phyloP scores from a whole-genome alignment of 2,888 invertebrate species.

The Dynastes grantii region DNA sequence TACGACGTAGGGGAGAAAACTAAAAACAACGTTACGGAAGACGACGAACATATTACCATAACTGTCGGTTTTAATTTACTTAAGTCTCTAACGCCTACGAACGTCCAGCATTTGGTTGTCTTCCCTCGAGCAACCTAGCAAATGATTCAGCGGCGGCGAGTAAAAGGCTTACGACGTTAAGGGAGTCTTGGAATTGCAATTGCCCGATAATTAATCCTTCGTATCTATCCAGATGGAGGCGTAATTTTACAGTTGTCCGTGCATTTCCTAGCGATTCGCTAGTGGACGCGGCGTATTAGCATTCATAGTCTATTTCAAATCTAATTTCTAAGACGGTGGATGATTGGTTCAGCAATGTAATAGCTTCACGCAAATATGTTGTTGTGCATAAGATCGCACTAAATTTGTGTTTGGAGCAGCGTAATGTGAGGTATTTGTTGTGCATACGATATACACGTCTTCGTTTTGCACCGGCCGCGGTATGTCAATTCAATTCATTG shows the following conservation, averaged over 20 bases:
- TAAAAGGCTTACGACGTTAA: neutral
- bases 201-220: conserved; percentile 1
- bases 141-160: neutral
- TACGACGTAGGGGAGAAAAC: too few relatives aligned
- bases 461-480: too few relatives aligned
- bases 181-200: neutral
- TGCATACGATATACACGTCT: too few relatives aligned
- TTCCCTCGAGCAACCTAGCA: neutral
- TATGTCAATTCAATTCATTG: too few relatives aligned
- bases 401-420: too few relatives aligned
- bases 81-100: conserved; percentile 5
- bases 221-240: neutral
- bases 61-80: conserved; percentile 9
- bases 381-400: too few relatives aligned
- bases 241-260: conserved; percentile 1
- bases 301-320: too few relatives aligned
- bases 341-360: too few relatives aligned
- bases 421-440: too few relatives aligned
- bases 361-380: too few relatives aligned
- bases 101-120: neutral
- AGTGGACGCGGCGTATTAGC: neutral
- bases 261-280: neutral
- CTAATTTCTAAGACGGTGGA: too few relatives aligned
- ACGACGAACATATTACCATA: neutral
- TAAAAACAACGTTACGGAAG: too few relatives aligned